These are phyloP conservation scores for Orgyia antiqua DNA, from an alignment of 2,888 invertebrate genomes.

Conservation along the genomic window DNA sequence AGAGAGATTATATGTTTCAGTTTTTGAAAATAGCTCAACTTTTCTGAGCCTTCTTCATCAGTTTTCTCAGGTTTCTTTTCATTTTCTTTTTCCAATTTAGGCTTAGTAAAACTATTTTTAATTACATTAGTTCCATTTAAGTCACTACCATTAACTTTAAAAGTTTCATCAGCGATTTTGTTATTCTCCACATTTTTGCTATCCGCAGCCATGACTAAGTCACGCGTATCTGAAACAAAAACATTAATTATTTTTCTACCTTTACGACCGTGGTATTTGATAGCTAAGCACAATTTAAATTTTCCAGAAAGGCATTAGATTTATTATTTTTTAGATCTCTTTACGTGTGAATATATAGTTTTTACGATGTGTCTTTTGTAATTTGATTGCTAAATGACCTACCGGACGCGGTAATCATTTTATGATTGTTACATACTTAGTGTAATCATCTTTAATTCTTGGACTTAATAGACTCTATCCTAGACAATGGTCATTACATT, in stretches of 20 bases:
- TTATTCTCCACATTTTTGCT: slow-evolving; percentile 44
- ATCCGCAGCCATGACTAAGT: slow-evolving; percentile 47
- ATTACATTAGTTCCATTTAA: slow-evolving; percentile 53
- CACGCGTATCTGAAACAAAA: slow-evolving; percentile 48
- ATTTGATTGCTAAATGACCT: slow-evolving; percentile 56
- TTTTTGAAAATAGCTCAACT: slow-evolving; percentile 76
- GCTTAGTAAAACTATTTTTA: slow-evolving; percentile 51
- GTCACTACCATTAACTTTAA: slow-evolving; percentile 47
- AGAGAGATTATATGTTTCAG: slow-evolving; percentile 77
- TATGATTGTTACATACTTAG: slow-evolving; percentile 62
- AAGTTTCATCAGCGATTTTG: slow-evolving; percentile 42
- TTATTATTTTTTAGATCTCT: slow-evolving; percentile 10
- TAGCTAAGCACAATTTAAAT: slow-evolving; percentile 9
- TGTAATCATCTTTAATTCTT: slow-evolving; percentile 51
- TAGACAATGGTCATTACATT: slow-evolving; percentile 45
- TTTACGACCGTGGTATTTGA: slow-evolving; percentile 14
- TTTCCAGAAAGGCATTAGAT: slow-evolving; percentile 8
- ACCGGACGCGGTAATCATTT: slow-evolving; percentile 68
- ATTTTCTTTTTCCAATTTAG: slow-evolving; percentile 38
- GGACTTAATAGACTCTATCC: slow-evolving; percentile 56
- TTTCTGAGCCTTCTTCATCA: slow-evolving; percentile 56
- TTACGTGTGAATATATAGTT: slow-evolving; percentile 10
- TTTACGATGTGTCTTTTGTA: slow-evolving; percentile 33
- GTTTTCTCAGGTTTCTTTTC: slow-evolving; percentile 32
- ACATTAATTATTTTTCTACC: slow-evolving; percentile 20